phyloP scores from a whole-genome alignment of 1,140 invertebrate species.

The Schlechtendalia chinensis region DNA sequence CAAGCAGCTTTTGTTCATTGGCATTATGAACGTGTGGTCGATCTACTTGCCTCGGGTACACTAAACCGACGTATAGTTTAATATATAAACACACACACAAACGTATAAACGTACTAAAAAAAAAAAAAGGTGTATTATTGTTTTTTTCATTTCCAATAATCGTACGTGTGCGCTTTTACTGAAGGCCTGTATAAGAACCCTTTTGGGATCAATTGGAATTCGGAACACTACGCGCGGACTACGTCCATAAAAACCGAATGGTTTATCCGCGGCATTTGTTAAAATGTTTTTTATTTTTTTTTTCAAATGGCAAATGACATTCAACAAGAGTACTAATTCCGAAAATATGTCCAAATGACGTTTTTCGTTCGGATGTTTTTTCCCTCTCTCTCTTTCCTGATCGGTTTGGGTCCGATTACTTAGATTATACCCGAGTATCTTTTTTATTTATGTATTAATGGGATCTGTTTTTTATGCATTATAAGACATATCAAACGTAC shows the following conservation, averaged over 20 bases:
- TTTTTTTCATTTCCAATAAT: slow-evolving; percentile 27
- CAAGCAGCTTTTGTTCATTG: neutral
- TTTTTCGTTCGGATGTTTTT: neutral
- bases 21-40: neutral
- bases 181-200: neutral
- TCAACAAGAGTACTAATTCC: neutral
- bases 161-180: slow-evolving; percentile 12
- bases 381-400: too few relatives aligned
- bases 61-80: neutral
- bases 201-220: slow-evolving; percentile 20
- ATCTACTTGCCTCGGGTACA: neutral
- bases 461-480: too few relatives aligned
- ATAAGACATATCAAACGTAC: too few relatives aligned
- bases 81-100: neutral
- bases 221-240: neutral
- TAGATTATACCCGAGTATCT: too few relatives aligned
- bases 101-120: too few relatives aligned
- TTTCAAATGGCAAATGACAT: slow-evolving; percentile 15
- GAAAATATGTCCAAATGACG: slow-evolving; percentile 1
- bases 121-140: neutral
- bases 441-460: too few relatives aligned
- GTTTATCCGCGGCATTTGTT: slow-evolving; percentile 2
- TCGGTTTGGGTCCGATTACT: too few relatives aligned
- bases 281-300: slow-evolving; percentile 24
- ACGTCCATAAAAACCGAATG: slow-evolving; percentile 14